phyloP scores from a whole-genome alignment of 2,888 invertebrate genomes.

The Ligdia adustata region DNA sequence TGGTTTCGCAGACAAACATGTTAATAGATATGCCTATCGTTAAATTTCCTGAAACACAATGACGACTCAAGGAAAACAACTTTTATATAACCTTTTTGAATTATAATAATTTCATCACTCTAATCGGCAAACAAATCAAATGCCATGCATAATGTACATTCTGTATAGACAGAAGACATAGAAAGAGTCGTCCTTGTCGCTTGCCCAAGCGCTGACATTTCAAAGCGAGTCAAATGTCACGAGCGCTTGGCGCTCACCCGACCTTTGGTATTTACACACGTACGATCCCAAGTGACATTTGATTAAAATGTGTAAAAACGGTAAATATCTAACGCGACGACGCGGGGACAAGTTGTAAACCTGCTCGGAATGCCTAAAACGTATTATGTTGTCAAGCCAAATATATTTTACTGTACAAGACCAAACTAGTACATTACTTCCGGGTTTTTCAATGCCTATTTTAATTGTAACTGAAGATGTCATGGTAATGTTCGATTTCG shows the following conservation, averaged over 20 bases:
- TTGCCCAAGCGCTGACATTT: conserved; percentile 83
- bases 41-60: conserved; percentile 61
- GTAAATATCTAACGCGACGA: conserved; percentile 26
- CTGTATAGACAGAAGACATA: conserved; percentile 70
- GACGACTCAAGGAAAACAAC: conserved; percentile 75
- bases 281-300: conserved; percentile 67
- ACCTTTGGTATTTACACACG: conserved; percentile 73
- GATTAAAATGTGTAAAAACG: conserved; percentile 48
- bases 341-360: conserved; percentile 11
- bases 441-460: too few species aligned
- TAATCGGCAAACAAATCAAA: conserved; percentile 71
- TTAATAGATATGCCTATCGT: conserved; percentile 43
- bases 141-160: conserved; percentile 76
- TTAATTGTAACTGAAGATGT: too few species aligned
- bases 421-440: conserved; percentile 10
- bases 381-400: conserved; percentile 3
- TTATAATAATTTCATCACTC: conserved; percentile 74
- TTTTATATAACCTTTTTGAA: conserved; percentile 72
- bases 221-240: conserved; percentile 77
- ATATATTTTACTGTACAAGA: background rate
- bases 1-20: conserved; percentile 35
- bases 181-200: conserved; percentile 82
- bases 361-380: conserved; percentile 6
- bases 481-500: too few species aligned
- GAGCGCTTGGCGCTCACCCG: conserved; percentile 71